A percentile compares a stretch with the other conserved stretches of the same genome.
Conservation (phyloP, 2,888 invertebrate species). For the Tyria jacobaeae region DNA sequence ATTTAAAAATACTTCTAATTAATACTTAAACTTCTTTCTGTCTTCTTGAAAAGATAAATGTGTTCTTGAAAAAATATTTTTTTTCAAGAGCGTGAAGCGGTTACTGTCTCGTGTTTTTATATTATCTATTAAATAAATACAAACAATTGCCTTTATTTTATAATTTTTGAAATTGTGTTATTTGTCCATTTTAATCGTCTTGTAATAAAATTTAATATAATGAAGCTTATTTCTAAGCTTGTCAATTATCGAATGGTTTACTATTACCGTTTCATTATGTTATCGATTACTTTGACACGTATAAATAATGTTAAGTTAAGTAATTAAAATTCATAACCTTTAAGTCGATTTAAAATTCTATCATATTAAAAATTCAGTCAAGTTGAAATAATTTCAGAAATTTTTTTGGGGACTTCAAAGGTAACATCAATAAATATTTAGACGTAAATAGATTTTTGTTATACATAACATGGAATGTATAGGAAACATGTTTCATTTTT, state of each 20-base stretch:
- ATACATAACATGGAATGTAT: slow-evolving; percentile 58
- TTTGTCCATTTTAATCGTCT: slow-evolving; percentile 14
- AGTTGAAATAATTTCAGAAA: slow-evolving; percentile 29
- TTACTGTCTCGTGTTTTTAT: neutral
- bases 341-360: slow-evolving; percentile 19
- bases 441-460: slow-evolving; percentile 44
- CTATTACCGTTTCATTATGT: slow-evolving; percentile 35
- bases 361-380: slow-evolving; percentile 34
- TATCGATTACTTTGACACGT: slow-evolving; percentile 46
- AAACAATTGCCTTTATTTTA: slow-evolving; percentile 21
- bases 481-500: slow-evolving; percentile 26
- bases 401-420: slow-evolving; percentile 28
- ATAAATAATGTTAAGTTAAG: slow-evolving; percentile 34
- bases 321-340: slow-evolving; percentile 24
- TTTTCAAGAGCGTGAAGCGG: slow-evolving; percentile 20
- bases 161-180: slow-evolving; percentile 25
- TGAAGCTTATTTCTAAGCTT: slow-evolving; percentile 28
- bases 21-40: slow-evolving; percentile 40
- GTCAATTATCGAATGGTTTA: slow-evolving; percentile 28
- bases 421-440: slow-evolving; percentile 49
- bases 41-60: no score
- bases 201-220: slow-evolving; percentile 10
- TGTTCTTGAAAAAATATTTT: slow-evolving; percentile 29
- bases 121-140: slow-evolving; percentile 21
- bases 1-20: slow-evolving; percentile 47